Base-by-base conservation (phyloP, 1,140 invertebrate species). In the Trichonephila clavata region DNA sequence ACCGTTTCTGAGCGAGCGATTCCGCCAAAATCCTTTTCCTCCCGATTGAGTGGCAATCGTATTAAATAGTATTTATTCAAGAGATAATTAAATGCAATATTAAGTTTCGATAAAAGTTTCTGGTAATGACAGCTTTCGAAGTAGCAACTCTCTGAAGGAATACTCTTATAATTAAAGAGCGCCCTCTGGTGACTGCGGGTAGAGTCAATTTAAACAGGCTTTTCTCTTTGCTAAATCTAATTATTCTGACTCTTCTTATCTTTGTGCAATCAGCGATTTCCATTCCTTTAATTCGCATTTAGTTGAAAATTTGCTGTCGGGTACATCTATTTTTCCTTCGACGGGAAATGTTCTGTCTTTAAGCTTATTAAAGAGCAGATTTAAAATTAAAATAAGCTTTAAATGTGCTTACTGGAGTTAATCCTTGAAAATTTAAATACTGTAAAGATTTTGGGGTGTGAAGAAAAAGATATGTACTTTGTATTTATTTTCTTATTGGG, bases 61-160 rank as follows among this genome's bases (percentile, higher is more conserved):
- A 77, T 77, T 77, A 77, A 77, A 68, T 68, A 68, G n/a, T 68
- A 68, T 39, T 77, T 77, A 77, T 77, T 32, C 71, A 16, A 32
- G 32, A 39, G 71, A 77, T 77, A 77, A 77, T 77, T 77, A 77
- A 77, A 77, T 18, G 27, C 71, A 77, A 77, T 77, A 77, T 32
- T 32, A 32, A 39, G 71, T 77, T 27, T 4, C 71, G 27, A 77
- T 39, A 39, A 77, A 77, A 77, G 27, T 77, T 77, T 20, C 71
- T 77, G 71, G 14, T 77, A 77, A 77, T 77, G 71, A 77, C 71
- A 77, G 32, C 71, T 77, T 32, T 18, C 1, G 71, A 77, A 77
- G 32, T 77, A 14, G 71, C 27, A 77, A 77, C 16, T 32, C 5
- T 32, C 27, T 14, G 32, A 77, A 77, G 71, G 61, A 32, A 77